These are phyloP conservation scores for Rhadina sibilatrix DNA, from an alignment of 2,113 vertebrate genomes.

Conservation along the genomic window DNA sequence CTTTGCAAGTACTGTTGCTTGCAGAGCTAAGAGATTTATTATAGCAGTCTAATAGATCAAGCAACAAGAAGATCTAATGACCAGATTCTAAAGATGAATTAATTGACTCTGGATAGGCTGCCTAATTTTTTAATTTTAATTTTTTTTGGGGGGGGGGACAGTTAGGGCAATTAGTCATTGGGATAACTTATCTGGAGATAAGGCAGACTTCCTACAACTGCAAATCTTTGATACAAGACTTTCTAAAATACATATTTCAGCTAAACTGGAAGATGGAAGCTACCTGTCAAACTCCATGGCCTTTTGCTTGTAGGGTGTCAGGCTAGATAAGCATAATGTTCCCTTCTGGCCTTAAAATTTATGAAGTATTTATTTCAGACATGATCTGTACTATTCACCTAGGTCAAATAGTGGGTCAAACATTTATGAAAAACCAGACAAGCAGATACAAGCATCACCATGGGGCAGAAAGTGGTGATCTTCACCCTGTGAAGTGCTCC, in stretches of 20 bases:
- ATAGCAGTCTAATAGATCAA: constrained; percentile 25
- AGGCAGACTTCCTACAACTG: background rate
- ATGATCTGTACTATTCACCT: background rate
- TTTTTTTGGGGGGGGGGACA: background rate
- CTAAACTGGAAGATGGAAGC: background rate
- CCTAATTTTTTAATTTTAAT: background rate
- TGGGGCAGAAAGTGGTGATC: background rate
- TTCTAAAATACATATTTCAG: background rate
- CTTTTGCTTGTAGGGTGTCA: background rate
- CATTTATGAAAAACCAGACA: background rate
- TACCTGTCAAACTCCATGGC: background rate
- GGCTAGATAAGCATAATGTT: background rate
- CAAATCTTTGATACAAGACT: background rate
- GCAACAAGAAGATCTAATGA: constrained; percentile 18
- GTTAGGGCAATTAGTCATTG: constrained; percentile 1
- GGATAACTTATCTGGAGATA: background rate
- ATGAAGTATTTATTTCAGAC: background rate
- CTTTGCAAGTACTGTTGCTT: background rate
- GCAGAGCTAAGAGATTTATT: constrained; percentile 11
- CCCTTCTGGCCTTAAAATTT: background rate
- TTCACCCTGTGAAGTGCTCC: background rate
- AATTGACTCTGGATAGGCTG: background rate
- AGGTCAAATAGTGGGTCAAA: background rate
- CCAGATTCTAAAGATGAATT: background rate
- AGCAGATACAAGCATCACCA: background rate